Evolutionary conservation across 2,113 vertebrate genomes (phyloP).

Genomic region (Lucifuga dentata): DNA sequence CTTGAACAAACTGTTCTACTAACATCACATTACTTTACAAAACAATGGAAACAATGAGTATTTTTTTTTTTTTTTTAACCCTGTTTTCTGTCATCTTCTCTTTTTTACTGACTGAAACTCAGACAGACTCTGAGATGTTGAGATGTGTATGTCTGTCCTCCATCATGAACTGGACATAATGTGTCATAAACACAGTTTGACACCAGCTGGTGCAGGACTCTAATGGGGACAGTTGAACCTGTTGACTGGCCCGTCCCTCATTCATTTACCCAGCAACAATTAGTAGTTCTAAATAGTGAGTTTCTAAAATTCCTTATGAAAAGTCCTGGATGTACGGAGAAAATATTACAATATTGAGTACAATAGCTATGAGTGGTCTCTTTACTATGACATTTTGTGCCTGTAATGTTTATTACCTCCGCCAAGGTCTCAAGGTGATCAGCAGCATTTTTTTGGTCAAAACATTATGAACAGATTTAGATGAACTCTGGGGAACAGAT

Average conservation of each 20-base stretch:
- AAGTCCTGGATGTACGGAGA: slow-evolving; percentile 8
- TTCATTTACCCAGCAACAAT: slow-evolving; percentile 33
- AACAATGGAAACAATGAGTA: no score
- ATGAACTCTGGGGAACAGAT: no score
- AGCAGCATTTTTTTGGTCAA: no score
- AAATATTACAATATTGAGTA: neutral
- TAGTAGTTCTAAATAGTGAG: slow-evolving; percentile 26
- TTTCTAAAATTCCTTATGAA: slow-evolving; percentile 10
- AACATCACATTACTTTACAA: no score
- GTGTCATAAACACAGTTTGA: slow-evolving; percentile 26
- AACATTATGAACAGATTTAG: no score
- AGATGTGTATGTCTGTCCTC: slow-evolving; percentile 9
- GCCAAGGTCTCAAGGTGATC: no score
- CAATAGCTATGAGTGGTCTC: neutral
- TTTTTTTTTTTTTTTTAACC: no score
- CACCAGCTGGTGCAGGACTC: slow-evolving; percentile 30
- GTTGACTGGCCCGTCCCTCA: slow-evolving; percentile 10
- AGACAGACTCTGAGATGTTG: slow-evolving; percentile 10
- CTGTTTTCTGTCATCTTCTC: no score
- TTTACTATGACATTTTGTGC: neutral
- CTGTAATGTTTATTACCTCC: slow-evolving; percentile 13
- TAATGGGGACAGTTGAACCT: slow-evolving; percentile 15
- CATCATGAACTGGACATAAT: slow-evolving; percentile 24
- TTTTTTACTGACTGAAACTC: neutral
- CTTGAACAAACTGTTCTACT: no score